Evolutionary conservation across 2,888 invertebrate species (phyloP).

Genomic region (Xylota sylvarum): DNA sequence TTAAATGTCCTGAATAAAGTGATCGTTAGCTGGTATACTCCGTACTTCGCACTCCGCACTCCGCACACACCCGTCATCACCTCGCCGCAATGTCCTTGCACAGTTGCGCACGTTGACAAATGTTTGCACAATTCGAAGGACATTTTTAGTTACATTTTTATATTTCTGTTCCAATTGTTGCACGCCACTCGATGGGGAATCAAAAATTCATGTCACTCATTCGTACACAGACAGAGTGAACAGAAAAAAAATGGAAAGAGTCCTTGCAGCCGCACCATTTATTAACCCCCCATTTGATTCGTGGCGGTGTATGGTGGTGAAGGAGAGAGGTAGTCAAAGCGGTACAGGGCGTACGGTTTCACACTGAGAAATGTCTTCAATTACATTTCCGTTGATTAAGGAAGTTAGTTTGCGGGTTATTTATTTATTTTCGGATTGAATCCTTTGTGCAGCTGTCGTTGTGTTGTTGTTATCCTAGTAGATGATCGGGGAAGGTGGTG

Average conservation of each 20-base stretch:
- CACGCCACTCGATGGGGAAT: conserved; percentile 56
- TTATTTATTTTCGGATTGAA: conserved; percentile 77
- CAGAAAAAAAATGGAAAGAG: not conserved
- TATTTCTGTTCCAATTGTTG: conserved; percentile 63
- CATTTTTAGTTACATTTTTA: conserved; percentile 66
- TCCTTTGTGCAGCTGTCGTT: conserved; percentile 70
- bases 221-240: conserved; percentile 4
- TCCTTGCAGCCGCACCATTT: conserved; percentile 61
- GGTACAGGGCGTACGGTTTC: conserved; percentile 57
- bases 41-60: no score
- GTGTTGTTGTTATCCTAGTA: conserved; percentile 6
- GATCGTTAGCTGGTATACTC: conserved; percentile 41
- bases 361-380: conserved; percentile 77
- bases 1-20: conserved; percentile 61
- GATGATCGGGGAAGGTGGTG: not conserved
- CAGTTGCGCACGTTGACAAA: conserved; percentile 40
- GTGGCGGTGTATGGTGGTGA: not conserved
- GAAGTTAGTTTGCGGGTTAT: conserved; percentile 76
- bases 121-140: conserved; percentile 62
- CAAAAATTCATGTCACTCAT: conserved; percentile 68
- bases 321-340: not conserved
- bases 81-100: conserved; percentile 8
- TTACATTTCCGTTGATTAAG: conserved; percentile 76
- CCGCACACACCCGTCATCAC: not conserved
- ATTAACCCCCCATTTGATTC: conserved; percentile 55